These are phyloP conservation scores for Agriopis leucophaearia DNA, from an alignment of 2,888 invertebrate species.

Conservation along the genomic window DNA sequence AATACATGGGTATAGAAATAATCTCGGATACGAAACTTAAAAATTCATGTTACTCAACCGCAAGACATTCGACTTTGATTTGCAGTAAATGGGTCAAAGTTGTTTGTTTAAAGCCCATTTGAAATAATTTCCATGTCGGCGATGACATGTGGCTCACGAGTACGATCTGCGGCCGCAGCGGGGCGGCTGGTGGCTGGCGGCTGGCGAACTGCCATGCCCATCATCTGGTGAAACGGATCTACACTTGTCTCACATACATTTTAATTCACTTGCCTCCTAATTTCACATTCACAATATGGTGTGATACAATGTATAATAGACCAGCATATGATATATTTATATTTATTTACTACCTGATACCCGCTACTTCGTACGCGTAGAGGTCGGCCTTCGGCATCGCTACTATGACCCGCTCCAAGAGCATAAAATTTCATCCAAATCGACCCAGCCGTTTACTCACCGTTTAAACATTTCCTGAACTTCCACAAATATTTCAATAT, in stretches of 20 bases:
- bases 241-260: slow-evolving; percentile 55
- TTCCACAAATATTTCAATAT: too few species aligned
- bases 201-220: slow-evolving; percentile 68
- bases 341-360: too few species aligned
- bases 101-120: slow-evolving; percentile 12
- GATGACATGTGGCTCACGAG: slow-evolving; percentile 26
- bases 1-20: too few species aligned
- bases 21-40: not conserved
- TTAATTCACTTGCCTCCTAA: slow-evolving; percentile 55
- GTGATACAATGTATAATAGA: not conserved
- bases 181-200: not conserved
- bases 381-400: too few species aligned
- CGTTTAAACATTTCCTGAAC: too few species aligned
- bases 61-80: not conserved
- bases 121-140: slow-evolving; percentile 20
- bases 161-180: slow-evolving; percentile 5
- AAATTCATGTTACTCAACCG: too few species aligned
- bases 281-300: slow-evolving; percentile 23
- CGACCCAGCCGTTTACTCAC: too few species aligned
- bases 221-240: slow-evolving; percentile 68
- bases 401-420: too few species aligned
- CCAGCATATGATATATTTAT: not conserved
- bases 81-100: slow-evolving; percentile 5
- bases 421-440: too few species aligned
- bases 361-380: too few species aligned